These are phyloP conservation scores for Dissostichus mawsoni DNA, from an alignment of 2,113 vertebrate species.

Conservation along the genomic window DNA sequence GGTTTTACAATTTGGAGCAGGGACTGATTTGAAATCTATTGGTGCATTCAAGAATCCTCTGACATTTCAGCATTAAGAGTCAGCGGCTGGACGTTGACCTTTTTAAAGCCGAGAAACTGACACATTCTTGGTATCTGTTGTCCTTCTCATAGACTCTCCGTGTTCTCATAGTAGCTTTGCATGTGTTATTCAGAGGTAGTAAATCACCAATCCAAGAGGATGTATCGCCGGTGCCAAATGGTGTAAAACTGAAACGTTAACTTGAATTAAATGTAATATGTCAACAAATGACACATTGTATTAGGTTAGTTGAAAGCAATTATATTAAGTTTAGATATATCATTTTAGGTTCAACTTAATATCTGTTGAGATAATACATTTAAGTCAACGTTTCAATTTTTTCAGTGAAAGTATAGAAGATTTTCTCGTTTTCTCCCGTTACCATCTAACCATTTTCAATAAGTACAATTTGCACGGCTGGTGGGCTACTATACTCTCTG, in stretches of 20 bases:
- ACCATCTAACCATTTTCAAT: not conserved
- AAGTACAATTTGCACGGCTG: not conserved
- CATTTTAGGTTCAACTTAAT: too few relatives aligned
- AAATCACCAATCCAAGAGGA: not conserved
- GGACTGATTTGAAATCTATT: constrained; percentile 8
- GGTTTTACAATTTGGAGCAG: not conserved
- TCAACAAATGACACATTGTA: too few relatives aligned
- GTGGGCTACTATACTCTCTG: not conserved
- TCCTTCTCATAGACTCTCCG: not conserved
- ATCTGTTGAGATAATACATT: too few relatives aligned
- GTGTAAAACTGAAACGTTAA: too few relatives aligned
- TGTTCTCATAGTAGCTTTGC: not conserved
- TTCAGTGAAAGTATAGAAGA: too few relatives aligned
- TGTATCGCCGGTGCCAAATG: too few relatives aligned
- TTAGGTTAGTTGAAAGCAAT: too few relatives aligned
- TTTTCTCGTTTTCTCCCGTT: not conserved
- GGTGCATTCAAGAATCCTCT: constrained; percentile 7
- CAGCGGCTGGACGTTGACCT: not conserved
- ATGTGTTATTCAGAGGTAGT: too few relatives aligned
- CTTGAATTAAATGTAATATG: too few relatives aligned
- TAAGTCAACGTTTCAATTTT: too few relatives aligned
- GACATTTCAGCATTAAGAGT: not conserved
- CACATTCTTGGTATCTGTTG: not conserved
- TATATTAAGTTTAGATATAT: too few relatives aligned
- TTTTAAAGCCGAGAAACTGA: not conserved